Conservation (phyloP, 2,113 vertebrate genomes). For the Shinisaurus crocodilurus region DNA sequence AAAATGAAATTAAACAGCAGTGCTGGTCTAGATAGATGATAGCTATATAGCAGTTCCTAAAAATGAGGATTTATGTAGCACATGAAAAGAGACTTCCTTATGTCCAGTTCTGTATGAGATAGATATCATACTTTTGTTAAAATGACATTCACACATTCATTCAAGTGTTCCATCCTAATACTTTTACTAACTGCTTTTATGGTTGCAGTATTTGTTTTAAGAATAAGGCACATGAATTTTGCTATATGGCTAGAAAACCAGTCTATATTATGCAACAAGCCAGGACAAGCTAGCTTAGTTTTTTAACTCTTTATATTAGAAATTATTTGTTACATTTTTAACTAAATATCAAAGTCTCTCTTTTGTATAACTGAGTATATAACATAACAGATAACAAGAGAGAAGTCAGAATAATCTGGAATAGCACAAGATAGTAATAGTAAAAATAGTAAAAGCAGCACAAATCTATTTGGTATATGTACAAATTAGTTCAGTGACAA, state of each 20-base stretch:
- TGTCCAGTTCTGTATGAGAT: constrained; percentile 27
- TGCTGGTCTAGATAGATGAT: background rate
- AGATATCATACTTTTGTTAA: constrained; percentile 25
- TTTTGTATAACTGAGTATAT: background rate
- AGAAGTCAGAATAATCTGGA: background rate
- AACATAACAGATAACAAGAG: background rate
- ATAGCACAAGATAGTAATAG: background rate
- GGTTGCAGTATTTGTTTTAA: background rate
- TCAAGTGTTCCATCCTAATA: background rate
- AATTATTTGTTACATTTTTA: background rate
- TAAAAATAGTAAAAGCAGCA: background rate
- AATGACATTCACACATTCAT: background rate
- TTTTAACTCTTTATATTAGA: background rate
- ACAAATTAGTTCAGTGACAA: background rate
- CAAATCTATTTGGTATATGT: background rate
- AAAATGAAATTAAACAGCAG: background rate
- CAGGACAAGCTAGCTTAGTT: too few species aligned
- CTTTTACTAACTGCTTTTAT: background rate
- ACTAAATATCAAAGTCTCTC: background rate
- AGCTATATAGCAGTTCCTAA: background rate
- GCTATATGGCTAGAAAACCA: background rate
- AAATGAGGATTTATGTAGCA: background rate
- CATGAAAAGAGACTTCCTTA: background rate
- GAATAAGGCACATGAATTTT: background rate
- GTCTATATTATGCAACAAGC: background rate